Evolutionary conservation across 1,140 invertebrate genomes (phyloP).

Genomic region (Onthophagus taurus): DNA sequence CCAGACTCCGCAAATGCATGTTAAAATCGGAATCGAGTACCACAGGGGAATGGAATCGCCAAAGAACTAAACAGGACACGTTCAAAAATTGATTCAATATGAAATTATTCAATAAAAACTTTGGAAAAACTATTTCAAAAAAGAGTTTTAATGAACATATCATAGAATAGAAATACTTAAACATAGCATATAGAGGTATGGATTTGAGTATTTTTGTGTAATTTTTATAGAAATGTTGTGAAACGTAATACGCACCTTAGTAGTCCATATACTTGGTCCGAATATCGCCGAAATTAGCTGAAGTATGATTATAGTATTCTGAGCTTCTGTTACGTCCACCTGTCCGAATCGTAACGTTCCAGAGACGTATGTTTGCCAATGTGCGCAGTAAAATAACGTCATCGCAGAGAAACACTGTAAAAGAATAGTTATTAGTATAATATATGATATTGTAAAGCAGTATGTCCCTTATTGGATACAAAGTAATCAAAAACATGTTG

Average conservation of each 20-base stretch:
- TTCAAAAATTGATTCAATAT: no score
- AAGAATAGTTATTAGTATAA: no score
- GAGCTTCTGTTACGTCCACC: constrained; percentile 97
- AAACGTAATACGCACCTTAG: constrained; percentile 49
- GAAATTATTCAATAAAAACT: no score
- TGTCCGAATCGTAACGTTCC: constrained; percentile 86
- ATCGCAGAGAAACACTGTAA: constrained; percentile 83
- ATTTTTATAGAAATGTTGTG: constrained; percentile 1
- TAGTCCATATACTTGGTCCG: constrained; percentile 78
- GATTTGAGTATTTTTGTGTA: no score
- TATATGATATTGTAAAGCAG: no score
- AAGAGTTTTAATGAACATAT: no score
- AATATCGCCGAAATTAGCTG: constrained; percentile 81
- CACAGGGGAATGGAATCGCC: constrained; percentile 54
- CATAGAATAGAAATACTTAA: no score
- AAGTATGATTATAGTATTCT: constrained; percentile 85
- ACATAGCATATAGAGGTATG: no score
- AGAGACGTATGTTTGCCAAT: constrained; percentile 99
- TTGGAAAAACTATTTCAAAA: no score
- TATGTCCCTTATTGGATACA: no score
- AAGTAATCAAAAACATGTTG: neutral
- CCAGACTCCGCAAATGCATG: constrained; percentile 55
- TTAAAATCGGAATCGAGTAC: constrained; percentile 61
- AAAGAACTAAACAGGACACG: constrained; percentile 37
- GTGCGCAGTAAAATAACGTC: constrained; percentile 94